A percentile compares a stretch with the other conserved stretches of the same genome.
These are phyloP conservation scores for Urocyon cinereoargenteus DNA, from an alignment of 2,797 vertebrate genomes.

Conservation along the genomic window DNA sequence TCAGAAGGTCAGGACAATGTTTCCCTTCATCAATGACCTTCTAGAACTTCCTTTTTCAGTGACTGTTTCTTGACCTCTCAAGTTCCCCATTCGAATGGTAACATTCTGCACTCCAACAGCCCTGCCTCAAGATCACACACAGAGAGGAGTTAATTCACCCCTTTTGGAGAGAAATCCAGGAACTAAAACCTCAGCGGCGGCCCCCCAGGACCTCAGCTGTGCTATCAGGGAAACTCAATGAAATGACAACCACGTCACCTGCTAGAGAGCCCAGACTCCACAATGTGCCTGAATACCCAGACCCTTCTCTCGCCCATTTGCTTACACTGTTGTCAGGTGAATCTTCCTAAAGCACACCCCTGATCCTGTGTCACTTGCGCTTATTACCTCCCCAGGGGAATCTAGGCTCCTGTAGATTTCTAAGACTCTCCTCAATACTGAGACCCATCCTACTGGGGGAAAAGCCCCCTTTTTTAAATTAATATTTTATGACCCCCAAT, in stretches of 20 bases:
- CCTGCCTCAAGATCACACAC: not conserved
- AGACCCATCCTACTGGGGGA: not conserved
- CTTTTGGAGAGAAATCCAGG: not conserved
- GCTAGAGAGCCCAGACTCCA: not conserved
- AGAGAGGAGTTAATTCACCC: not conserved
- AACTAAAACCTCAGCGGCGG: not conserved
- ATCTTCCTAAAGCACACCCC: not conserved
- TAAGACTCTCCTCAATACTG: not conserved
- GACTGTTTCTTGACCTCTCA: constrained; percentile 62
- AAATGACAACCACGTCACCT: not conserved
- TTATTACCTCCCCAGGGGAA: not conserved
- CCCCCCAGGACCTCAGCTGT: not conserved
- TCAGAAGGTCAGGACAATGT: not conserved
- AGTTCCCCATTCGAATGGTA: not conserved
- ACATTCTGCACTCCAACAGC: not conserved
- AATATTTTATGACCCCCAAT: no score
- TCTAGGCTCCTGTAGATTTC: not conserved
- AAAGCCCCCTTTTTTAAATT: no score
- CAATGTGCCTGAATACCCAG: not conserved
- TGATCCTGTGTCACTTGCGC: not conserved
- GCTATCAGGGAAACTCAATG: not conserved
- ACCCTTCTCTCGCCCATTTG: not conserved
- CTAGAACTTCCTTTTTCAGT: constrained; percentile 52
- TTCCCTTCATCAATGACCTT: not conserved
- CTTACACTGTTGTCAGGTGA: not conserved